These are phyloP conservation scores for Caenorhabditis afra DNA, from an alignment of 2,888 invertebrate genomes.

Conservation along the genomic window DNA sequence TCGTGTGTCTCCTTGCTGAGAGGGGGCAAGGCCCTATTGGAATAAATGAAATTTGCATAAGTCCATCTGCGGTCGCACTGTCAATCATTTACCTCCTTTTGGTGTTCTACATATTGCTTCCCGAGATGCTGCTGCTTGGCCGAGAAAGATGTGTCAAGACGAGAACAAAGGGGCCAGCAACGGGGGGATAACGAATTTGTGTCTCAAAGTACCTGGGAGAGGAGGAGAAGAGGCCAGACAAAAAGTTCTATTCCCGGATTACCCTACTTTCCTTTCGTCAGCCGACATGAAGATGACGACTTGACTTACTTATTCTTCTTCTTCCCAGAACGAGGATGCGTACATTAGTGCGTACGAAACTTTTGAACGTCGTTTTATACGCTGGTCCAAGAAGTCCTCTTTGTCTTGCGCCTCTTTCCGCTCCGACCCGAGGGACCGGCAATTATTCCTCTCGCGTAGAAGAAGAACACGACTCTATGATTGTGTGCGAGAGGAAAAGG, in stretches of 20 bases:
- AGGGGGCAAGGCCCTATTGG: too few species aligned
- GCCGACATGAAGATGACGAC: neutral
- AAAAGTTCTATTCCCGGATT: conserved; percentile 14
- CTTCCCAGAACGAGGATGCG: too few species aligned
- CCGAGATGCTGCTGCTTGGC: neutral
- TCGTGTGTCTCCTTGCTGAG: too few species aligned
- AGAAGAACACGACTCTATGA: conserved; percentile 52
- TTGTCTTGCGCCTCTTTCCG: neutral
- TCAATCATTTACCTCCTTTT: conserved; percentile 10
- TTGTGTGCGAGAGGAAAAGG: conserved; percentile 17
- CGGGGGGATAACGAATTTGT: conserved; percentile 21
- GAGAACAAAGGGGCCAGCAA: conserved; percentile 17
- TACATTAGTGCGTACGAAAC: neutral
- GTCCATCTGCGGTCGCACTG: conserved; percentile 15
- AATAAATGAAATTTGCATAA: conserved; percentile 11
- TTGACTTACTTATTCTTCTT: too few species aligned
- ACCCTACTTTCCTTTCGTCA: conserved; percentile 8
- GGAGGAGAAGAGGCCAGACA: too few species aligned
- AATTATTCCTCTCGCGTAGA: conserved; percentile 45
- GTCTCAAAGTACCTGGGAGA: conserved; percentile 13
- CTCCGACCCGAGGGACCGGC: conserved; percentile 22
- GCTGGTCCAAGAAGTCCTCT: too few species aligned
- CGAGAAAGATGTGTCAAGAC: conserved; percentile 50
- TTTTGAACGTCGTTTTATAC: conserved; percentile 5
- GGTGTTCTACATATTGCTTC: conserved; percentile 12